Conservation (phyloP, 2,888 invertebrate species). For the Ptilodon capucinus region DNA sequence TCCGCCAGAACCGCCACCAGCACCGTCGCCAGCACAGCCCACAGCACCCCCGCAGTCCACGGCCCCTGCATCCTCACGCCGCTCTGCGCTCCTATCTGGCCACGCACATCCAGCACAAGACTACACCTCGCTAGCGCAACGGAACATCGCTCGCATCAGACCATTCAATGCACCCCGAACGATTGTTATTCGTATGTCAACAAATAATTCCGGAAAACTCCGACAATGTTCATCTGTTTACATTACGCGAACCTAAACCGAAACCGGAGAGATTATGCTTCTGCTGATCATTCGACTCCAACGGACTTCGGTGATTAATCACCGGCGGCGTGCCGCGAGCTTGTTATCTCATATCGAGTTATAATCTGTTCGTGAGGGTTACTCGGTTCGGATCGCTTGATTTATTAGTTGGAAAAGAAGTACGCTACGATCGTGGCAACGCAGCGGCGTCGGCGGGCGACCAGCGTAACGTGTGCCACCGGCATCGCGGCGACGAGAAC, state of each 20-base stretch:
- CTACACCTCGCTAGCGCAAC: conserved; percentile 41
- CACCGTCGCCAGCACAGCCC: conserved; percentile 69
- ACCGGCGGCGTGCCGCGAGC: conserved; percentile 54
- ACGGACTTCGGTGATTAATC: conserved; percentile 69
- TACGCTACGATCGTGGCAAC: conserved; percentile 68
- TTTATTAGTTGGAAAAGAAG: conserved; percentile 72
- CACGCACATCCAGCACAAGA: conserved; percentile 55
- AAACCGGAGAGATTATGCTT: conserved; percentile 61
- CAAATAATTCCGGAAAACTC: conserved; percentile 66
- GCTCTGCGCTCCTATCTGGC: conserved; percentile 33
- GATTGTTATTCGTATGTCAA: conserved; percentile 51
- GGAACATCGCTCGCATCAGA: conserved; percentile 45
- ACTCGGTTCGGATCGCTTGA: conserved; percentile 64
- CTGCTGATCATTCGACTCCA: conserved; percentile 54
- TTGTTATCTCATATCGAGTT: conserved; percentile 72
- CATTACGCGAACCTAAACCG: conserved; percentile 63
- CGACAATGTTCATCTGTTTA: conserved; percentile 71
- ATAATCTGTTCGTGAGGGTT: conserved; percentile 70
- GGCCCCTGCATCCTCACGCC: conserved; percentile 50
- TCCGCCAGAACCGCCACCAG: conserved; percentile 83
- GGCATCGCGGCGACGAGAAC: conserved; percentile 72
- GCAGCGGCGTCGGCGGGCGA: conserved; percentile 46
- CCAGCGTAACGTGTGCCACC: conserved; percentile 62
- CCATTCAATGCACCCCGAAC: conserved; percentile 44
- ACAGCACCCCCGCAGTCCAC: conserved; percentile 62